Evolutionary conservation across 2,888 invertebrate genomes (phyloP).

Genomic region (Cyclophora albipunctata): DNA sequence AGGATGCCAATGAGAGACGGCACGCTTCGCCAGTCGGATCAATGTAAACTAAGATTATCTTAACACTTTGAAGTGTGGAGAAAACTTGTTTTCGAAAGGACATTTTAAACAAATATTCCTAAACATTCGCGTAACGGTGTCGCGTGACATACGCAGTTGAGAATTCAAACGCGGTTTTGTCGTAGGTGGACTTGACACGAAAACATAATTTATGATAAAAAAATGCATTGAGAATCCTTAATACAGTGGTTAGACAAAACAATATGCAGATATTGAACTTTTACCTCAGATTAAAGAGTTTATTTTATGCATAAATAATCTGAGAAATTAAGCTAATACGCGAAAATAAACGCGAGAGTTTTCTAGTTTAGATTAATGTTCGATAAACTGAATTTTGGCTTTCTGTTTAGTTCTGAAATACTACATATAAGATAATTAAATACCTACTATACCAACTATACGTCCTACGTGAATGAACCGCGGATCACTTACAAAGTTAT

Average conservation of each 20-base stretch:
- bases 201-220: slow-evolving; percentile 21
- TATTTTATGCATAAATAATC: too few relatives aligned
- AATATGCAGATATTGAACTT: too few relatives aligned
- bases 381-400: too few relatives aligned
- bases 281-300: too few relatives aligned
- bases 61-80: slow-evolving; percentile 27
- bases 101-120: slow-evolving; percentile 31
- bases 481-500: too few relatives aligned
- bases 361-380: too few relatives aligned
- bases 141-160: slow-evolving; percentile 42
- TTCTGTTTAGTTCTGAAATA: too few relatives aligned
- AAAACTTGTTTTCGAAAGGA: slow-evolving; percentile 45
- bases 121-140: slow-evolving; percentile 40
- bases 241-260: not conserved
- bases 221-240: not conserved
- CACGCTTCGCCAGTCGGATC: slow-evolving; percentile 36
- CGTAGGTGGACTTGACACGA: slow-evolving; percentile 41
- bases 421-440: too few relatives aligned
- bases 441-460: too few relatives aligned
- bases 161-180: slow-evolving; percentile 42
- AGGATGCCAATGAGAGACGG: slow-evolving; percentile 62
- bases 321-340: too few relatives aligned
- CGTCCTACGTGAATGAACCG: too few relatives aligned
- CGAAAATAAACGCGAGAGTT: too few relatives aligned
- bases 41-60: slow-evolving; percentile 33